Conservation (phyloP, 2,113 vertebrate species). For the Dipodomys ordii region DNA sequence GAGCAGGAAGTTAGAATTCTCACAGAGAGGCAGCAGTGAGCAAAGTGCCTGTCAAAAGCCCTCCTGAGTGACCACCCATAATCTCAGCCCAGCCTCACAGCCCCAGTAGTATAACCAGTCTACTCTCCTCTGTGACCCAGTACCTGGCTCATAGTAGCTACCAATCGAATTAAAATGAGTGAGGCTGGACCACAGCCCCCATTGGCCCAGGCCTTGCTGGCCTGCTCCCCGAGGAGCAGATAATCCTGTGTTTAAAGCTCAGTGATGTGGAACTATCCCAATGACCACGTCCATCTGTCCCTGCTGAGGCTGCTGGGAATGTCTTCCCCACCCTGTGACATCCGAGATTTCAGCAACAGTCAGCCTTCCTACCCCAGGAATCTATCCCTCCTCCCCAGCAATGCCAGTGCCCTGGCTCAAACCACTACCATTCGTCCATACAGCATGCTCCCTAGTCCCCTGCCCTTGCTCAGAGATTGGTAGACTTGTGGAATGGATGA, state of each 20-base stretch:
- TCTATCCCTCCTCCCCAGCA: not conserved
- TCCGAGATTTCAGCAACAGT: conserved; percentile 31
- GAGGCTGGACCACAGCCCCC: not conserved
- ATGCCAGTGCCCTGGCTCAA: not conserved
- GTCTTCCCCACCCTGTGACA: not conserved
- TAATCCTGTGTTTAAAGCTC: conserved; percentile 74
- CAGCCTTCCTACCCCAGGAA: conserved; percentile 44
- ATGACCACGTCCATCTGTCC: conserved; percentile 76
- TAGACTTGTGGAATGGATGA: conserved; percentile 66
- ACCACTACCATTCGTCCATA: not conserved
- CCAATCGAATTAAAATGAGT: not conserved
- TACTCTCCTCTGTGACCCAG: not conserved
- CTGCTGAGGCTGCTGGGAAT: conserved; percentile 32
- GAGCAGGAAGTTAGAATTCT: not conserved
- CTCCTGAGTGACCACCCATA: rapidly evolving
- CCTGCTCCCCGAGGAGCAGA: conserved; percentile 46
- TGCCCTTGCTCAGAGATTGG: not conserved
- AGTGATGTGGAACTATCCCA: conserved; percentile 70
- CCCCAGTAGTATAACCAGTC: not conserved
- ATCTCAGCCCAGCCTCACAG: not conserved
- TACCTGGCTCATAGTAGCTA: conserved; percentile 30
- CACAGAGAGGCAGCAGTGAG: not conserved
- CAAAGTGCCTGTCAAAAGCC: not conserved
- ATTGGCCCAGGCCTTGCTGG: conserved; percentile 33
- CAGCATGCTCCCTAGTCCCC: not conserved